Conservation (phyloP, 2,797 vertebrate species). For the Amblyraja radiata region DNA sequence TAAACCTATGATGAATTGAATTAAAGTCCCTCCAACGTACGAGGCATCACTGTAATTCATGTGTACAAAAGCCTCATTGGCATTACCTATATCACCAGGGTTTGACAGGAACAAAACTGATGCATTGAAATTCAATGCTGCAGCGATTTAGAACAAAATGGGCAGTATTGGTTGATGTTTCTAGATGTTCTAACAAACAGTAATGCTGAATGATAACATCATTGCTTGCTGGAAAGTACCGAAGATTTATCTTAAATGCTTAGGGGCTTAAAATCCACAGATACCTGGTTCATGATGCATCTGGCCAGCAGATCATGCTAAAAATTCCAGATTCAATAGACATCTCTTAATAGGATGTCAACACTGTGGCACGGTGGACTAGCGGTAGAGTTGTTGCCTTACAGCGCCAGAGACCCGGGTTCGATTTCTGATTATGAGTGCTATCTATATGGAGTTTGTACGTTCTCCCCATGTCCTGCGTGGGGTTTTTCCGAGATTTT, state of each 20-base stretch:
- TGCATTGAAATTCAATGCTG: background rate
- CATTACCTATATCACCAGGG: background rate
- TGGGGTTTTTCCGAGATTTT: too few species aligned
- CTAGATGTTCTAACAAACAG: background rate
- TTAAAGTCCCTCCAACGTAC: background rate
- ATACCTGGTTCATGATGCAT: background rate
- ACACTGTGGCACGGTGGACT: background rate
- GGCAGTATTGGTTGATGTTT: background rate
- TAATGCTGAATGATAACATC: background rate
- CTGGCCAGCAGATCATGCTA: background rate
- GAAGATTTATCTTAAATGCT: background rate
- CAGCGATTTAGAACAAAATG: background rate
- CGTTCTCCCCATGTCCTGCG: too few species aligned
- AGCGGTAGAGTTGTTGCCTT: too few species aligned
- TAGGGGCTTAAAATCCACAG: background rate
- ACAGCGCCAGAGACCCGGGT: too few species aligned
- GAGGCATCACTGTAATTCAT: conserved; percentile 17
- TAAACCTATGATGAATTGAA: conserved; percentile 9
- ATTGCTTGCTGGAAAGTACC: background rate
- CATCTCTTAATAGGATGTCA: background rate
- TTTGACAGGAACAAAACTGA: conserved; percentile 10
- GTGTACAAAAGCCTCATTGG: background rate
- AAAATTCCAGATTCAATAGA: background rate
- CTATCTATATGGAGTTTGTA: too few species aligned
- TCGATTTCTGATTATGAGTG: too few species aligned